These are phyloP conservation scores for Zele albiditarsus DNA, from an alignment of 2,888 invertebrate genomes.

Conservation along the genomic window DNA sequence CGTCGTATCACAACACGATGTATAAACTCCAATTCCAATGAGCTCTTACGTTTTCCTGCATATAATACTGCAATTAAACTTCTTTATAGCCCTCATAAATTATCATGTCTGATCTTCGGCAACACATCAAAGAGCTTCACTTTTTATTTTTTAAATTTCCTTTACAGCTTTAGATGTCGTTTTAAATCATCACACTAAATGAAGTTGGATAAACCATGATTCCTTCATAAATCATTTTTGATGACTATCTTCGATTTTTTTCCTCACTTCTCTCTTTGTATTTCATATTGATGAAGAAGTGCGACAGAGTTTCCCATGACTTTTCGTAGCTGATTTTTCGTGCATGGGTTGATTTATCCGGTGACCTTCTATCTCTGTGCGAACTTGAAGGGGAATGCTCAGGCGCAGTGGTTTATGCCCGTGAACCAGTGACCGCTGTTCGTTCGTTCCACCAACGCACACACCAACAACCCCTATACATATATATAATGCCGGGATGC, in stretches of 20 bases:
- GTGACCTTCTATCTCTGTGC: constrained; percentile 42
- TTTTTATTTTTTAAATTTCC: background rate
- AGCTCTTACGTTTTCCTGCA: background rate
- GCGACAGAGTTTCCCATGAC: background rate
- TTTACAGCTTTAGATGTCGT: background rate
- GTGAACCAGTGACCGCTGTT: constrained; percentile 49
- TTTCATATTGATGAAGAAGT: background rate
- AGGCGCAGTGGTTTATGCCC: constrained; percentile 48
- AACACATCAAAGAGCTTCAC: background rate
- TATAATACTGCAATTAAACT: background rate
- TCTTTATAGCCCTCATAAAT: background rate
- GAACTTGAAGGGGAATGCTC: constrained; percentile 49
- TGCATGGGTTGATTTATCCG: constrained; percentile 7
- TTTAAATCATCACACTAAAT: background rate
- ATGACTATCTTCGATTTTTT: background rate
- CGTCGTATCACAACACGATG: too few relatives aligned
- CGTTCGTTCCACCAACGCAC: background rate
- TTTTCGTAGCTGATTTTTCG: background rate
- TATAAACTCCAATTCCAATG: background rate
- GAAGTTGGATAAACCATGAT: background rate
- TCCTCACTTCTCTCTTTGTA: background rate
- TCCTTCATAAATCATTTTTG: background rate
- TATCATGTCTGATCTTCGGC: background rate
- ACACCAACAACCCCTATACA: constrained; percentile 39
- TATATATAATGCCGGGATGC: constrained; percentile 36